These are phyloP conservation scores for Drosophila jambulina DNA, from an alignment of 1,140 invertebrate species.

Conservation along the genomic window DNA sequence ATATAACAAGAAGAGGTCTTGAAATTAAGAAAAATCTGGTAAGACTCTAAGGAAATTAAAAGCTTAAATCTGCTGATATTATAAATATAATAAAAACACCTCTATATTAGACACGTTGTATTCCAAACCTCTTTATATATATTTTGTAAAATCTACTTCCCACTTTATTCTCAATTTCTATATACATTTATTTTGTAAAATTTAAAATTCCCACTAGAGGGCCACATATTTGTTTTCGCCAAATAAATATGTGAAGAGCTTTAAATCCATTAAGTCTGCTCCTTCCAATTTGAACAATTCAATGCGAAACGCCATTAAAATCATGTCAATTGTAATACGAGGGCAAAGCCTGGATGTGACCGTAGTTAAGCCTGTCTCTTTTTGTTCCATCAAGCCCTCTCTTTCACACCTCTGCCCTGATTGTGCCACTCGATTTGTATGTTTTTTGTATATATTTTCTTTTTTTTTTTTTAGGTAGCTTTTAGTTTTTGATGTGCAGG, in stretches of 20 bases:
- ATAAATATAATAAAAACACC: background rate
- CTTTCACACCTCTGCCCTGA: conserved; percentile 14
- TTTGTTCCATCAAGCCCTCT: background rate
- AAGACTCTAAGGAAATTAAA: background rate
- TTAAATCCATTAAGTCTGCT: conserved; percentile 36
- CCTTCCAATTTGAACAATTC: conserved; percentile 36
- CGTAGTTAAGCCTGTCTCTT: conserved; percentile 50
- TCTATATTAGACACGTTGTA: background rate
- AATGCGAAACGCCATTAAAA: conserved; percentile 62
- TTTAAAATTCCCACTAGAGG: background rate
- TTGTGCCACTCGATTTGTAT: conserved; percentile 14
- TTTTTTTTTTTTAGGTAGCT: conserved; percentile 53
- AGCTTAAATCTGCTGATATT: background rate
- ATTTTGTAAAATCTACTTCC: no score
- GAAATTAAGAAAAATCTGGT: background rate
- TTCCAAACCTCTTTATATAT: background rate
- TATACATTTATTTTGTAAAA: background rate
- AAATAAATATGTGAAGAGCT: conserved; percentile 24
- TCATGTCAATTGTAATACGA: conserved; percentile 66
- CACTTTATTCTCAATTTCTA: background rate
- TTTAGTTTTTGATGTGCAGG: conserved; percentile 70
- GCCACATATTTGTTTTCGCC: background rate
- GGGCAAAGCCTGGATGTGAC: conserved; percentile 49
- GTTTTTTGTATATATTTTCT: background rate
- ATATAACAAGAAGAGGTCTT: background rate